Evolutionary conservation across 2,888 invertebrate genomes (phyloP).

Genomic region (Gymnoscelis rufifasciata): DNA sequence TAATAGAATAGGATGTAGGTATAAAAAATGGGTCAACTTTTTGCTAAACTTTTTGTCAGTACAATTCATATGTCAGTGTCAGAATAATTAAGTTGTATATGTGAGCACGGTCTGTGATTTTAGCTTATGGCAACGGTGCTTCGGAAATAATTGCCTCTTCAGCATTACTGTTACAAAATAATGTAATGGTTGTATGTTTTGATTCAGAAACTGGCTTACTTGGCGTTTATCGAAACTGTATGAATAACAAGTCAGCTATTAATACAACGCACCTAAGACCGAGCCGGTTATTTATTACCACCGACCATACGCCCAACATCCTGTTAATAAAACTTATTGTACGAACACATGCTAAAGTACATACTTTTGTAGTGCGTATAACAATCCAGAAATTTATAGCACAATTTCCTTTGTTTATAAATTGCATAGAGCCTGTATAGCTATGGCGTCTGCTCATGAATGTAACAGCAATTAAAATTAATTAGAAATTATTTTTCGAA

Average conservation of each 20-base stretch:
- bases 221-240: conserved; percentile 2
- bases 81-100: conserved; percentile 1
- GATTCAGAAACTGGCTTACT: conserved; percentile 1
- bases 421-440: no score
- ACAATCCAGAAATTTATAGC: conserved; percentile 5
- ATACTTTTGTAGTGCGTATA: conserved; percentile 5
- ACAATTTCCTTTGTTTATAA: conserved; percentile 6
- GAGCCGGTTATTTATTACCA: conserved; percentile 27
- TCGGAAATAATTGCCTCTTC: neutral
- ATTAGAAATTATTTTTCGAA: conserved; percentile 19
- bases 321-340: conserved; percentile 24
- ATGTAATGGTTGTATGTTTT: neutral
- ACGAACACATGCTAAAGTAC: conserved; percentile 9
- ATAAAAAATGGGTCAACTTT: conserved; percentile 13
- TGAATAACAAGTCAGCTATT: conserved; percentile 10
- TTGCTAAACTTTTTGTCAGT: conserved; percentile 1
- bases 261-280: conserved; percentile 21
- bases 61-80: conserved; percentile 9
- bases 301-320: conserved; percentile 25
- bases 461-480: conserved; percentile 10
- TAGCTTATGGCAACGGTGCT: neutral
- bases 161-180: neutral
- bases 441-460: conserved; percentile 2
- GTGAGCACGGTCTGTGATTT: conserved; percentile 3
- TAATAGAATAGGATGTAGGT: neutral